Percentiles rank a stretch among this genome's conserved stretches.
phyloP scores from a whole-genome alignment of 2,113 vertebrate genomes.

The Spea bombifrons region DNA sequence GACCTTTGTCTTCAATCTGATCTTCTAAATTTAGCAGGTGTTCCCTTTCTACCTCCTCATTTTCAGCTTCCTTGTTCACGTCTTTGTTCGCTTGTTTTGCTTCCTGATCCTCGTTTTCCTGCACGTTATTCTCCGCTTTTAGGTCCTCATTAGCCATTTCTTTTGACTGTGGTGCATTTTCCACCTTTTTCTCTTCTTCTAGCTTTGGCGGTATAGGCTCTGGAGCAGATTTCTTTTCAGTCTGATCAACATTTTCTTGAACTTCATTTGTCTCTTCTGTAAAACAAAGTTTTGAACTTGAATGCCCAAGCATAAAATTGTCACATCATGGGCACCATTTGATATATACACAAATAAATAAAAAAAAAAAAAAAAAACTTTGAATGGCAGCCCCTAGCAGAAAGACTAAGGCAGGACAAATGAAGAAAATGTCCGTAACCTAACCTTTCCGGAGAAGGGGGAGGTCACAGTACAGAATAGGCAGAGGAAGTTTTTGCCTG shows the following conservation, averaged over 20 bases:
- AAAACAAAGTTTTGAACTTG: not conserved
- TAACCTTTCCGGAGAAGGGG: too few species aligned
- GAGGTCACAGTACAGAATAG: too few species aligned
- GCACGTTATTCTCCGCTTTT: not conserved
- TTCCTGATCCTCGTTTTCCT: not conserved
- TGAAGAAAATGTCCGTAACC: too few species aligned
- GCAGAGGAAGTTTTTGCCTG: too few species aligned
- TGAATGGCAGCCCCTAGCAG: too few species aligned
- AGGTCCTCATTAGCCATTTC: not conserved
- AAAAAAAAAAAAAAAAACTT: too few species aligned
- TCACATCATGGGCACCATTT: too few species aligned
- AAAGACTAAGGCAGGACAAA: too few species aligned
- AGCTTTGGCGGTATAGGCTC: conserved; percentile 11
- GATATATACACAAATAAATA: too few species aligned
- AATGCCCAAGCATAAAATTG: too few species aligned
- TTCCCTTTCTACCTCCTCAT: conserved; percentile 61
- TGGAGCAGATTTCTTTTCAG: conserved; percentile 41
- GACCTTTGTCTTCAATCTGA: conserved; percentile 58
- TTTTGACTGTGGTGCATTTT: not conserved
- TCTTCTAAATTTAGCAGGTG: conserved; percentile 54
- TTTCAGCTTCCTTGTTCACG: conserved; percentile 44
- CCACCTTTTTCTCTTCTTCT: not conserved
- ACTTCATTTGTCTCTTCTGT: conserved; percentile 51
- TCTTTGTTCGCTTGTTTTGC: conserved; percentile 8
- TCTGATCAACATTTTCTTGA: conserved; percentile 40